These are phyloP conservation scores for Novumbra hubbsi DNA, from an alignment of 2,797 vertebrate species.

Conservation along the genomic window DNA sequence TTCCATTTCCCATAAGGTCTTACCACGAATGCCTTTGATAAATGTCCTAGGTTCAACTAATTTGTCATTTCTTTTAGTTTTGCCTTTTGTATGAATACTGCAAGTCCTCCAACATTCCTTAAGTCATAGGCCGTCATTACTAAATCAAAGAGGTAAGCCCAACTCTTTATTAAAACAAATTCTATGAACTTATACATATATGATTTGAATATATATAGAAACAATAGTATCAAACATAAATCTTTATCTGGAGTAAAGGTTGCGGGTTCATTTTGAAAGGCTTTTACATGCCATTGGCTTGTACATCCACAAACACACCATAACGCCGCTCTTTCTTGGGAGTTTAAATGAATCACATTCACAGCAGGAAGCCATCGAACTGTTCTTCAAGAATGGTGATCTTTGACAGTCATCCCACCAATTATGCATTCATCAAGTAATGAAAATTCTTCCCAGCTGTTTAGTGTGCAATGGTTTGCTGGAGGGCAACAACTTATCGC, in stretches of 20 bases:
- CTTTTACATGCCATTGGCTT: neutral
- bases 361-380: slow-evolving; percentile 44
- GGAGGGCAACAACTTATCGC: slow-evolving; percentile 69
- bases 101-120: too few relatives aligned
- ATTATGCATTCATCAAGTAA: slow-evolving; percentile 68
- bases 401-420: slow-evolving; percentile 61
- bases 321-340: neutral
- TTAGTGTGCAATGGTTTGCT: slow-evolving; percentile 68
- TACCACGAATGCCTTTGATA: too few relatives aligned
- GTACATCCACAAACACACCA: neutral
- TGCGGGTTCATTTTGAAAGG: neutral
- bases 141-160: too few relatives aligned
- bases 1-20: too few relatives aligned
- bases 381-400: neutral
- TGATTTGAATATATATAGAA: neutral
- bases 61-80: too few relatives aligned
- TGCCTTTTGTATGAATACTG: too few relatives aligned
- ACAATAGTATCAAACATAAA: slow-evolving; percentile 1
- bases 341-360: neutral
- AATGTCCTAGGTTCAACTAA: too few relatives aligned
- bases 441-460: slow-evolving; percentile 65
- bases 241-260: neutral
- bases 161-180: too few relatives aligned
- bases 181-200: too few relatives aligned
- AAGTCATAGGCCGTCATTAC: too few relatives aligned